Percentiles rank a stretch among this genome's conserved stretches.
Conservation (phyloP, 1,140 invertebrate species). For the Chymomyza costata region DNA sequence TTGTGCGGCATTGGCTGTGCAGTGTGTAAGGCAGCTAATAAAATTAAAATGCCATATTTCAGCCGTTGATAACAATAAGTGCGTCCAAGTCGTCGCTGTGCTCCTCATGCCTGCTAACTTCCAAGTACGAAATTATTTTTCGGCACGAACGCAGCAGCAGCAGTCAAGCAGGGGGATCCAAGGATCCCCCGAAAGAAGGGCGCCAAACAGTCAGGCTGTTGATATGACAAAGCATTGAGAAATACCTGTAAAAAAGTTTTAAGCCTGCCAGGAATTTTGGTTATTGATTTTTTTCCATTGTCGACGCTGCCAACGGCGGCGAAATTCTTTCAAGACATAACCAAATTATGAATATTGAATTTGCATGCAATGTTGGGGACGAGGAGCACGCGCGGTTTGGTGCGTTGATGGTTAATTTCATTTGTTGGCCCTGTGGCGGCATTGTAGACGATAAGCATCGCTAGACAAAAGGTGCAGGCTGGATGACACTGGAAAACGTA, state of each 20-base stretch:
- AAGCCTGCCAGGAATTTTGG: constrained; percentile 25
- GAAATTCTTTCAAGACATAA: constrained; percentile 39
- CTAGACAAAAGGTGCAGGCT: constrained; percentile 23
- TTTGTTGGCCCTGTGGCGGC: constrained; percentile 9
- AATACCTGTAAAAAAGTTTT: constrained; percentile 59
- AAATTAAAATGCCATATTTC: constrained; percentile 74
- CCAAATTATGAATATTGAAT: constrained; percentile 68
- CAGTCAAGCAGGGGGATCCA: neutral
- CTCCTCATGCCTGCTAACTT: constrained; percentile 44
- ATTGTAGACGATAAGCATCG: constrained; percentile 50
- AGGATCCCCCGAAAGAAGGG: neutral
- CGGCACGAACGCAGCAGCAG: constrained; percentile 47
- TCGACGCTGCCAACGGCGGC: constrained; percentile 33
- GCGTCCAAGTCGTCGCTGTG: constrained; percentile 55
- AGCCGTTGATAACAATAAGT: constrained; percentile 73
- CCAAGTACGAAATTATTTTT: constrained; percentile 66
- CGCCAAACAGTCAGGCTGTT: constrained; percentile 22
- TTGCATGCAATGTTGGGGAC: constrained; percentile 22
- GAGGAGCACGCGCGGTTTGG: no score
- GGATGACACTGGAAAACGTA: constrained; percentile 7
- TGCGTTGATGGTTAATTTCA: constrained; percentile 17
- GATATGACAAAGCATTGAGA: constrained; percentile 58
- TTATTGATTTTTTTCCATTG: constrained; percentile 64
- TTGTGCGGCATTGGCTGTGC: constrained; percentile 17
- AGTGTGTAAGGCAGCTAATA: constrained; percentile 67